phyloP scores from a whole-genome alignment of 1,140 invertebrate species.

The Drosophila sechellia region DNA sequence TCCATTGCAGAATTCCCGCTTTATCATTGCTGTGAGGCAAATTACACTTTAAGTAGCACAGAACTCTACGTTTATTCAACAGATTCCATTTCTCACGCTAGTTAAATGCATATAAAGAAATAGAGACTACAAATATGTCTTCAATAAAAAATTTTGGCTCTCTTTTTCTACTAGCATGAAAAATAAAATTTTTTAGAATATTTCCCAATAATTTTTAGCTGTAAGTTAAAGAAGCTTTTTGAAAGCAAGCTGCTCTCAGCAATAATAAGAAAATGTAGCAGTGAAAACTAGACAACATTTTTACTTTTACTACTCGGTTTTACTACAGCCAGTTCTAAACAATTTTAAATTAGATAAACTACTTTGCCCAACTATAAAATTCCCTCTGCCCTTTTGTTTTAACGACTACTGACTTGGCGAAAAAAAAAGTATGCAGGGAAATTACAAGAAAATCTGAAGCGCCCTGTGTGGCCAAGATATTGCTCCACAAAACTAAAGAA shows the following conservation, averaged over 20 bases:
- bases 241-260: too few species aligned
- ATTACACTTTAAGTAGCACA: slow-evolving; percentile 11
- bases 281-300: too few species aligned
- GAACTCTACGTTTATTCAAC: not conserved
- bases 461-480: not conserved
- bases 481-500: not conserved
- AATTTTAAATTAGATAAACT: not conserved
- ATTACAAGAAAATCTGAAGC: not conserved
- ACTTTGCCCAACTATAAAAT: not conserved
- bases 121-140: too few species aligned
- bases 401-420: not conserved
- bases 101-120: too few species aligned
- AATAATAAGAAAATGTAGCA: too few species aligned
- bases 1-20: slow-evolving; percentile 24
- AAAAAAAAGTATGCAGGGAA: not conserved
- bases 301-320: too few species aligned
- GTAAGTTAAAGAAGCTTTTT: too few species aligned
- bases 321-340: too few species aligned
- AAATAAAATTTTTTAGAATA: too few species aligned
- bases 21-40: slow-evolving; percentile 1
- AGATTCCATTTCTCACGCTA: not conserved
- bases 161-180: too few species aligned
- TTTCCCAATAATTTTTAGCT: too few species aligned
- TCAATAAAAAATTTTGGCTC: too few species aligned
- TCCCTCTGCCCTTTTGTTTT: not conserved